phyloP scores from a whole-genome alignment of 2,113 vertebrate genomes.

The Manacus vitellinus region DNA sequence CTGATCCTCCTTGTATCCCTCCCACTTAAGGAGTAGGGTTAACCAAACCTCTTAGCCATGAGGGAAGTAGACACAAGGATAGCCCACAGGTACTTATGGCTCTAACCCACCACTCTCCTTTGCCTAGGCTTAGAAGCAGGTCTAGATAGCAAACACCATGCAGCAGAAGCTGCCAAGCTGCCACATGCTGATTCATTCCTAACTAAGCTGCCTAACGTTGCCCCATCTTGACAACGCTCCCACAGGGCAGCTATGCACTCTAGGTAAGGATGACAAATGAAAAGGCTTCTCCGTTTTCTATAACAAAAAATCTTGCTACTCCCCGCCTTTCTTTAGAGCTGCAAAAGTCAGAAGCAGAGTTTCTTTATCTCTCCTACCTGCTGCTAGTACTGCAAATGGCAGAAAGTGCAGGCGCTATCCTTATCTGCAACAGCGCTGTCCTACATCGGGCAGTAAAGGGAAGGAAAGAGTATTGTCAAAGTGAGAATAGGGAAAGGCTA shows the following conservation, averaged over 20 bases:
- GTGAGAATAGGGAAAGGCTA: neutral
- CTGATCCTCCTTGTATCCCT: neutral
- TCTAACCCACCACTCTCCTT: neutral
- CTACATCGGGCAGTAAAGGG: neutral
- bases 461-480: neutral
- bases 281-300: neutral
- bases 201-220: neutral
- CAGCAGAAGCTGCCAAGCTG: neutral
- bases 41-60: neutral
- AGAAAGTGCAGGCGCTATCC: neutral
- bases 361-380: constrained; percentile 29
- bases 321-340: neutral
- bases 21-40: neutral
- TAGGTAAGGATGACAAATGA: neutral
- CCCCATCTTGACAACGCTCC: neutral
- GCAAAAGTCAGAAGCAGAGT: neutral
- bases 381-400: constrained; percentile 13
- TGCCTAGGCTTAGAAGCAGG: neutral
- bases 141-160: neutral
- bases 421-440: neutral
- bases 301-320: constrained; percentile 2
- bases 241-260: neutral
- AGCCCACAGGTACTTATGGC: neutral
- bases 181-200: neutral
- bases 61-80: neutral